A percentile compares a stretch with the other conserved stretches of the same genome.
phyloP scores from a whole-genome alignment of 2,797 vertebrate species.

The Phoeniculus purpureus region DNA sequence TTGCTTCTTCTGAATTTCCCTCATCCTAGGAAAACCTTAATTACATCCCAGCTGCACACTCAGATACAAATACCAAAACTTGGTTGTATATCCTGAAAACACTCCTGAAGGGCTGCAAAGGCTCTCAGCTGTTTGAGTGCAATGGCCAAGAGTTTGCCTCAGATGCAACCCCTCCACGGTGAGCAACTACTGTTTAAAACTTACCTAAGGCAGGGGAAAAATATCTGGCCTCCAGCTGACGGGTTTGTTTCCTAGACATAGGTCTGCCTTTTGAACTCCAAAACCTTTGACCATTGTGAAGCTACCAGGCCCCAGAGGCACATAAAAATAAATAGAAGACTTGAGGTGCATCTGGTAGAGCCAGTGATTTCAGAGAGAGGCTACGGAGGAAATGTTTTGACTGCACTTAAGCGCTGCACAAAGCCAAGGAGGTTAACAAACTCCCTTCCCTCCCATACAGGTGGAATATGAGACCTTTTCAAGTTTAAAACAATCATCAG shows the following conservation, averaged over 20 bases:
- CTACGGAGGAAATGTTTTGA: background rate
- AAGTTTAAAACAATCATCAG: background rate
- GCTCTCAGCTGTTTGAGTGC: background rate
- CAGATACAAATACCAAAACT: background rate
- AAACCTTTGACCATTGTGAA: conserved; percentile 10
- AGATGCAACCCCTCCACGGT: background rate
- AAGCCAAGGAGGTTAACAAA: background rate
- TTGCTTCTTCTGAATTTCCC: background rate
- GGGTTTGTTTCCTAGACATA: background rate
- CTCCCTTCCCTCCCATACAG: background rate
- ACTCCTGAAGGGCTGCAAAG: background rate
- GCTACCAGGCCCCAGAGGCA: background rate
- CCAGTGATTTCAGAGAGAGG: background rate
- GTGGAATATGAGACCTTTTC: background rate
- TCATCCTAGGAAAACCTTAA: background rate
- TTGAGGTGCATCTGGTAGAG: background rate
- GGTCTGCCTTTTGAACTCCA: background rate
- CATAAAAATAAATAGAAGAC: background rate
- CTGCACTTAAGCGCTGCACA: background rate
- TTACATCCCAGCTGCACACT: background rate
- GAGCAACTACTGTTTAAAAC: conserved; percentile 1
- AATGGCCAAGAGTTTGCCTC: background rate
- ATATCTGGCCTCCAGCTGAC: background rate
- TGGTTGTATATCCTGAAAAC: background rate
- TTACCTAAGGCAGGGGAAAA: background rate